phyloP scores from a whole-genome alignment of 2,113 vertebrate species.

The Elachura formosa region DNA sequence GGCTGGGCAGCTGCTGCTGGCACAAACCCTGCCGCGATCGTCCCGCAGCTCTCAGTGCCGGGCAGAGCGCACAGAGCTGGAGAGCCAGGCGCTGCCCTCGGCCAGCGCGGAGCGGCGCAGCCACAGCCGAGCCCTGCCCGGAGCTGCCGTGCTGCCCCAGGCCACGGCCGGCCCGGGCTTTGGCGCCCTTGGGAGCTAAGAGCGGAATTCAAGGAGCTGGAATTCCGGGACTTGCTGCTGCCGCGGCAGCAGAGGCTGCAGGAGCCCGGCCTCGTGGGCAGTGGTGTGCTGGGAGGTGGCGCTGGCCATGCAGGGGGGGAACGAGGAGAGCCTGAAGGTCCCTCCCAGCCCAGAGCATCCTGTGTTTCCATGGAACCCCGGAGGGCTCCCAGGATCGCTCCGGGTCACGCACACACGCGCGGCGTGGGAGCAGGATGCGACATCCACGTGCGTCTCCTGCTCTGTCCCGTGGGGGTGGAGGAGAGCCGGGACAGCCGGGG shows the following conservation, averaged over 20 bases:
- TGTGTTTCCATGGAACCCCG: neutral
- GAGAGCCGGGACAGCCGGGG: accelerated
- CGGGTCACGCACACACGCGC: neutral
- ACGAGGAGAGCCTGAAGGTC: neutral
- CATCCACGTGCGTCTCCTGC: accelerated
- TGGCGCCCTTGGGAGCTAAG: neutral
- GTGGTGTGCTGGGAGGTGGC: accelerated
- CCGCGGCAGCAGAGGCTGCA: neutral
- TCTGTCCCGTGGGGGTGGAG: accelerated
- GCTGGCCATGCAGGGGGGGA: neutral
- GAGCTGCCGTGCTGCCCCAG: no score
- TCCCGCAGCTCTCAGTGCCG: neutral
- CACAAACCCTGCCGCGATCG: neutral
- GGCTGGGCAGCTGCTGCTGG: neutral
- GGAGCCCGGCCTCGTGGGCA: neutral
- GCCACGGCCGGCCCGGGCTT: neutral
- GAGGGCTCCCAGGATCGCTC: neutral
- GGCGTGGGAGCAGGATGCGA: neutral
- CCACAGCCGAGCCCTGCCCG: no score
- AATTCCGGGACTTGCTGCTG: neutral
- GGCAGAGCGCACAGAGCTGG: neutral
- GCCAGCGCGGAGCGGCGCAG: neutral
- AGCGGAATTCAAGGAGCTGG: accelerated
- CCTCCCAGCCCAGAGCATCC: neutral
- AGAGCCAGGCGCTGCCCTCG: accelerated